Conservation (phyloP, 2,888 invertebrate genomes). For the Steinernema hermaphroditum region DNA sequence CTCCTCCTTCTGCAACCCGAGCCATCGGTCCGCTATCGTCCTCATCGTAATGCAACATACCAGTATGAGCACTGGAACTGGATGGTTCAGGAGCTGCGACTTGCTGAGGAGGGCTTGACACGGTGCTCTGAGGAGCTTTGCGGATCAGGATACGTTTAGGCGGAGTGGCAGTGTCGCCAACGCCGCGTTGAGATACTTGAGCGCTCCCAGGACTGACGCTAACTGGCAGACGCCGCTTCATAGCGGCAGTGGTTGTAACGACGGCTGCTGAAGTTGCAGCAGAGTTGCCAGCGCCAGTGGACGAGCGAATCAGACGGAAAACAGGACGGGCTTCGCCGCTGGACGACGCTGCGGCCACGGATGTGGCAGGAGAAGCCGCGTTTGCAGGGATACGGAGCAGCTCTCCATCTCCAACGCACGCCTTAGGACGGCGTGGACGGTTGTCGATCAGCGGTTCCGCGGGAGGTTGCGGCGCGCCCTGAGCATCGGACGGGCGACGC, state of each 20-base stretch:
- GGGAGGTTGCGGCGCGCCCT: not conserved
- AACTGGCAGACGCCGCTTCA: constrained; percentile 3
- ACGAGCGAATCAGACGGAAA: constrained; percentile 17
- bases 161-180: not conserved
- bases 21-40: not conserved
- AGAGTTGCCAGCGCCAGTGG: not conserved
- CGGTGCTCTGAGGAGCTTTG: not conserved
- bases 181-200: not conserved
- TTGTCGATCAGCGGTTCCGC: constrained; percentile 23
- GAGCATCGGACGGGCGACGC: not conserved
- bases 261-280: not conserved
- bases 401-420: constrained; percentile 16
- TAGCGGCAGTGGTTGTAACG: not conserved
- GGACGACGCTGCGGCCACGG: not conserved
- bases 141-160: constrained; percentile 14
- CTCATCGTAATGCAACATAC: not conserved
- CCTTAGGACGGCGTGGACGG: constrained; percentile 18
- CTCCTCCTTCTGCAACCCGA: constrained; percentile 11
- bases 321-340: not conserved
- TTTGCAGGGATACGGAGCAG: constrained; percentile 9
- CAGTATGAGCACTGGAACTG: constrained; percentile 1
- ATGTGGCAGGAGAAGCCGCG: not conserved
- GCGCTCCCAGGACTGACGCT: not conserved
- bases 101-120: not conserved
- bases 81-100: not conserved